A percentile compares a stretch with the other conserved stretches of the same genome.
Evolutionary conservation across 2,888 invertebrate species (phyloP).

Genomic region (Drosophila seclusa): DNA sequence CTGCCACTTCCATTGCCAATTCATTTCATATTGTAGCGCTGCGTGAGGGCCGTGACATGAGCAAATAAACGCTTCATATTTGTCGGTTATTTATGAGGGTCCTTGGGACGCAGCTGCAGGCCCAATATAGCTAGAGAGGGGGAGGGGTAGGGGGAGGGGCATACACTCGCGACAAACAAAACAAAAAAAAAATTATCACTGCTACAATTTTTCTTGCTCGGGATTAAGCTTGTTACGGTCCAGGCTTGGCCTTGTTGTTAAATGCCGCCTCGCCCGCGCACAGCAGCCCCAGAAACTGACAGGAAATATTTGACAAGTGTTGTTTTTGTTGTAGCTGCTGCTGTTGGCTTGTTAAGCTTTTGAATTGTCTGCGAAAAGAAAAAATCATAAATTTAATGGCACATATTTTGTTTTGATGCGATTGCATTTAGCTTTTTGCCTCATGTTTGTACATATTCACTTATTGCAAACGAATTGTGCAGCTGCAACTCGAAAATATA

Average conservation of each 20-base stretch:
- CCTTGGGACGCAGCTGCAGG: slow-evolving; percentile 75
- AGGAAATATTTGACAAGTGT: slow-evolving; percentile 55
- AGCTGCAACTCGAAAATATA: slow-evolving; percentile 43
- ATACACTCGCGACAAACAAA: slow-evolving; percentile 16
- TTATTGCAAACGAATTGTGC: slow-evolving; percentile 36
- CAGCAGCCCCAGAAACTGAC: neutral
- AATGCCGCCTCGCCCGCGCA: slow-evolving; percentile 12
- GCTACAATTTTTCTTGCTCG: slow-evolving; percentile 71
- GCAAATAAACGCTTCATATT: slow-evolving; percentile 81
- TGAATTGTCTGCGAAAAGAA: slow-evolving; percentile 66
- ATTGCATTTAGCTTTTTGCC: slow-evolving; percentile 35
- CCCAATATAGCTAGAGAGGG: slow-evolving; percentile 20
- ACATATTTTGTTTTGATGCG: slow-evolving; percentile 61
- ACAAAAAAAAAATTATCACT: slow-evolving; percentile 61
- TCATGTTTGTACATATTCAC: slow-evolving; percentile 7
- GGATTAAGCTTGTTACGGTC: slow-evolving; percentile 74
- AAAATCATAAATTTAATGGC: slow-evolving; percentile 59
- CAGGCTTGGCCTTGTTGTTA: slow-evolving; percentile 42
- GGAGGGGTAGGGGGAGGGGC: slow-evolving; percentile 6
- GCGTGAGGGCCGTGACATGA: slow-evolving; percentile 76
- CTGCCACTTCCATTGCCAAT: slow-evolving; percentile 56
- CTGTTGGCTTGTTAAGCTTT: slow-evolving; percentile 62
- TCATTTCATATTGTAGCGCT: slow-evolving; percentile 58
- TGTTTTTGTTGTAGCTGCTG: slow-evolving; percentile 12
- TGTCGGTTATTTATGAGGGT: slow-evolving; percentile 82